Base-by-base conservation (phyloP, 1,140 invertebrate genomes). In the Neotoxoptera formosana region DNA sequence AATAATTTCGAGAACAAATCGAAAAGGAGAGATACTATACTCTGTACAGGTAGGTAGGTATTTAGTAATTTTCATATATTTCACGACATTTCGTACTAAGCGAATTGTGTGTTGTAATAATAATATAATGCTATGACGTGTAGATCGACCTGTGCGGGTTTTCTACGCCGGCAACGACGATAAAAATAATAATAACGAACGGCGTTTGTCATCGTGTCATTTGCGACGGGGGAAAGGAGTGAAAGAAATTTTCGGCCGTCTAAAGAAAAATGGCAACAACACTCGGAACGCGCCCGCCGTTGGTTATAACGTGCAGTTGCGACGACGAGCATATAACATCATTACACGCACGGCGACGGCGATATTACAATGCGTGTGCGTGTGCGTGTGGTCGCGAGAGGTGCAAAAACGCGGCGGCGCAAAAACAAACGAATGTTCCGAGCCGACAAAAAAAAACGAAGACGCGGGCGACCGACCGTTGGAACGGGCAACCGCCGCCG, bases 371-470 rank as follows among this genome's bases (percentile, higher is more conserved):
- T n/a, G 48, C n/a, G 17, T 53, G n/a, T 36, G 45, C 30, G 7
- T 47, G 83, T 47, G 48, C 51, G 87, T 53, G n/a, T 21, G 45
- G 45, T 53, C 21, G 48, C 8, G n/a, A 89, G n/a, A 89, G n/a
- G 51, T 89, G 34, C 48, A 89, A 89, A 89, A 88, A 21, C 45
- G 45, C 30, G 84, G 48, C 87, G 87, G 45, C 87, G 48, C n/a
- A 36, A 53, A 45, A 48, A 89, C 48, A 41, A 56, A 36, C 34
- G 34, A 56, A 56, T 17, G n/a, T 11, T 53, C 51, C 48, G 47
- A 89, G 34, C 8, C 20, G n/a, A 88, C n/a, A n/a, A 88, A 51
- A 88, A 51, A 17, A 48, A 34, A 34, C 11, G 9, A 89, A 89
- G 14, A 34, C 48, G 48, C 47, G 47, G 47, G 86, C 17, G n/a